Base-by-base conservation (phyloP, 2,888 invertebrate species). In the Gortyna flavago region DNA sequence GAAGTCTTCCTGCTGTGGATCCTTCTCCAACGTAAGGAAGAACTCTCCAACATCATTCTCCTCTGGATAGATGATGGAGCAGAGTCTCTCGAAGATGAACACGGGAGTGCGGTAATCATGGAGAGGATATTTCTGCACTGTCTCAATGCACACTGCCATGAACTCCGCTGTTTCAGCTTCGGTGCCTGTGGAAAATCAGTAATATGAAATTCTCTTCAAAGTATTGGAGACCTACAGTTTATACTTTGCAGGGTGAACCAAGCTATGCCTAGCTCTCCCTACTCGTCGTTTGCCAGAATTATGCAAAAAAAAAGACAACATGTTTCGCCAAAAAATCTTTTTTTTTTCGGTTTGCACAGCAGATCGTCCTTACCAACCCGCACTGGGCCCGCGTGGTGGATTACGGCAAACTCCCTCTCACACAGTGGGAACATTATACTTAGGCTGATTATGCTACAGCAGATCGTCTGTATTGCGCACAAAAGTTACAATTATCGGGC, bases 1-100 rank as follows among this genome's bases (percentile, higher is more conserved):
- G 95, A 99, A 99, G 96, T 99, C 99, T 95, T 99, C 99, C 91
- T 99, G 99, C 90, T 99, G 99, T 0, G 99, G 99, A 96, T 99
- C 99, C 93, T 99, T 99, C 93, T 99, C 99, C 9, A 99, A 97
- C 0, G 99, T 99, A 81, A 99, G 97, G 97, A 99, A 99, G 96
- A 99, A 99, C 94, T 99, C 99, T 0, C 99, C 99, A 6, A 99
- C 98, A 92, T 99, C 99, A 91, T 99, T 99, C 94, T 99, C 99
- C 93, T 99, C 99, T 0, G 99, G 99, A 93, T 99, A 99, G 87
- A 99, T 99, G 84, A 99, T 99, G 35, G 99, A 99, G 93, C 99
- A 99, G 5, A 99, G 97, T 62, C 99, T 97, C 95, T 99, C 99
- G 93, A 99, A 99, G 84, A 99, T 99, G 93, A 99, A 99, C 6